A percentile compares a stretch with the other conserved stretches of the same genome.
These are phyloP conservation scores for Hemibagrus wyckioides DNA, from an alignment of 2,113 vertebrate genomes.

Conservation along the genomic window DNA sequence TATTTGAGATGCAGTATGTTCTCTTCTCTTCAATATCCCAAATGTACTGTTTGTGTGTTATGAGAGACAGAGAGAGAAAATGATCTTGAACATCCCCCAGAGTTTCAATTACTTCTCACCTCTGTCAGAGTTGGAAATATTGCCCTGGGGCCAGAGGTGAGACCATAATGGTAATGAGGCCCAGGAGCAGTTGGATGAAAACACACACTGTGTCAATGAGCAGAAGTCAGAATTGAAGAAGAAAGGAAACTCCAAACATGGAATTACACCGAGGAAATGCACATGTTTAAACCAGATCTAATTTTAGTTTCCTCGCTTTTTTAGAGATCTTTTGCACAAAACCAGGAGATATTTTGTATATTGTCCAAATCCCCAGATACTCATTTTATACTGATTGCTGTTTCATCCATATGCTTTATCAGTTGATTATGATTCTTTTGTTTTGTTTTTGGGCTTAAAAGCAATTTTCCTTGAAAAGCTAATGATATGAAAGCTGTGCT, in stretches of 20 bases:
- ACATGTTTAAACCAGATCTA: background rate
- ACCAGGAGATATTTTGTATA: too few species aligned
- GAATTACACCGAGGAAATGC: background rate
- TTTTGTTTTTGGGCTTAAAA: background rate
- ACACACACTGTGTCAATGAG: background rate
- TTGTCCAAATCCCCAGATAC: too few species aligned
- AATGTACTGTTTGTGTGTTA: conserved; percentile 26
- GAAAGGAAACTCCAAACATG: background rate
- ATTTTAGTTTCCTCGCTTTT: background rate
- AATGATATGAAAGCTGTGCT: too few species aligned
- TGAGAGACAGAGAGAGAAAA: conserved; percentile 34
- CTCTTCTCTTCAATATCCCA: background rate
- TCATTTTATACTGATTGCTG: background rate
- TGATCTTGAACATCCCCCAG: conserved; percentile 42
- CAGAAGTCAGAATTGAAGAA: background rate
- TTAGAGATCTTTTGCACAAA: background rate
- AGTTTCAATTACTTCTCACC: conserved; percentile 47
- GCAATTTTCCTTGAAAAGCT: background rate
- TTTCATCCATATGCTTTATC: background rate
- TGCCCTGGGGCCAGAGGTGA: conserved; percentile 36
- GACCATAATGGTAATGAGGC: conserved; percentile 32
- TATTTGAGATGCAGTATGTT: background rate
- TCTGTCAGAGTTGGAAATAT: conserved; percentile 32
- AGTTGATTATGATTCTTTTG: background rate
- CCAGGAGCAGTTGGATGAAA: conserved; percentile 30